phyloP scores from a whole-genome alignment of 1,140 invertebrate species.

The Protaetia brevitarsis region DNA sequence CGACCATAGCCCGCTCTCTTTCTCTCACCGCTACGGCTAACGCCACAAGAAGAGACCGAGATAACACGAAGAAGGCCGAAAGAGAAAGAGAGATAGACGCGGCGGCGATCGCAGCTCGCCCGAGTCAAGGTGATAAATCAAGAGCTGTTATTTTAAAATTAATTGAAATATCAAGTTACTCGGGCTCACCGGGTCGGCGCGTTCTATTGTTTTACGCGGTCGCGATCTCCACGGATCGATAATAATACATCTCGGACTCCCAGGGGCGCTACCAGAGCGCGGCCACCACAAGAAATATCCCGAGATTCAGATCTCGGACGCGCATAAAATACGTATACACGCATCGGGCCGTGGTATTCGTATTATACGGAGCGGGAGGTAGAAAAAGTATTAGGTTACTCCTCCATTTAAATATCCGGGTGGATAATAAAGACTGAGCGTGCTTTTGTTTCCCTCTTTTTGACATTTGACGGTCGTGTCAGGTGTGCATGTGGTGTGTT shows the following conservation, averaged over 20 bases:
- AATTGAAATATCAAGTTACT: slow-evolving; percentile 32
- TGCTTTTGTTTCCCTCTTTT: no score
- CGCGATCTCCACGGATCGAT: slow-evolving; percentile 27
- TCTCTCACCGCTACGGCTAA: neutral
- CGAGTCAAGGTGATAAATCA: slow-evolving; percentile 29
- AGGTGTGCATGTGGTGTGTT: no score
- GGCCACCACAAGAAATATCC: no score
- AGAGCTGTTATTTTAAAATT: slow-evolving; percentile 32
- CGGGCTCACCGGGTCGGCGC: slow-evolving; percentile 24
- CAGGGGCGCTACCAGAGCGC: no score
- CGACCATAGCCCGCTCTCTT: neutral
- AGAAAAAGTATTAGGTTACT: no score
- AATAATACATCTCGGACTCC: slow-evolving; percentile 20
- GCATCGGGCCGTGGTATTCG: no score
- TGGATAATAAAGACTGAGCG: no score
- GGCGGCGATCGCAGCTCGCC: slow-evolving; percentile 19
- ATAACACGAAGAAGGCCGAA: neutral
- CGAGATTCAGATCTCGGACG: no score
- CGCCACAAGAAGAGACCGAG: slow-evolving; percentile 1
- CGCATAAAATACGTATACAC: no score
- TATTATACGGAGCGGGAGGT: no score
- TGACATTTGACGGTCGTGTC: no score
- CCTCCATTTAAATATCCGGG: no score
- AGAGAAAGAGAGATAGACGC: neutral
- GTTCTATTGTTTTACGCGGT: slow-evolving; percentile 29